Percentiles rank a stretch among this genome's conserved stretches.
phyloP scores from a whole-genome alignment of 1,140 invertebrate genomes.

The Anoplophora glabripennis region DNA sequence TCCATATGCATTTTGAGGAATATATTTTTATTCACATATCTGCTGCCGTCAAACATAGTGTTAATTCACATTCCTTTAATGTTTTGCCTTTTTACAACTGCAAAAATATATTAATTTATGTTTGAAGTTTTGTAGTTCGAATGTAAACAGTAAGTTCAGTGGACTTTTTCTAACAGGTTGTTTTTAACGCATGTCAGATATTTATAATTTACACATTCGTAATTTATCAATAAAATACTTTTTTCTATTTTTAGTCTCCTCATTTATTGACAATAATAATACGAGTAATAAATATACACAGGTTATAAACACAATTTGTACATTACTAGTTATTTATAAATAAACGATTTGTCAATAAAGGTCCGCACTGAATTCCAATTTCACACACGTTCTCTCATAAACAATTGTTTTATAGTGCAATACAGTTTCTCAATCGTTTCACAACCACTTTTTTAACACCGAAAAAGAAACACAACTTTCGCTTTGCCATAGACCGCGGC shows the following conservation, averaged over 20 bases:
- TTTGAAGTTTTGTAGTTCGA: background rate
- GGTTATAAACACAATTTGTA: conserved; percentile 14
- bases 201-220: conserved; percentile 4
- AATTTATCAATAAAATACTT: conserved; percentile 20
- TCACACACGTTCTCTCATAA: conserved; percentile 19
- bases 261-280: conserved; percentile 1
- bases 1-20: conserved; percentile 43
- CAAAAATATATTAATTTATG: background rate
- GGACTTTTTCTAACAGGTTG: conserved; percentile 41
- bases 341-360: conserved; percentile 1
- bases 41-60: background rate
- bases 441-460: conserved; percentile 23
- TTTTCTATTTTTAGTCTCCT: conserved; percentile 9
- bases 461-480: conserved; percentile 34
- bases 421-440: conserved; percentile 23
- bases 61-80: no score
- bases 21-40: conserved; percentile 10
- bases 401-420: conserved; percentile 28
- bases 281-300: conserved; percentile 3
- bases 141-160: conserved; percentile 38
- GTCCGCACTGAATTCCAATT: conserved; percentile 22
- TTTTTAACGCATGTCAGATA: conserved; percentile 27
- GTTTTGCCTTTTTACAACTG: no score
- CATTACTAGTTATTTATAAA: background rate
- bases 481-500: conserved; percentile 36